Evolutionary conservation across 2,888 invertebrate genomes (phyloP).

Genomic region (Plebejus argus): DNA sequence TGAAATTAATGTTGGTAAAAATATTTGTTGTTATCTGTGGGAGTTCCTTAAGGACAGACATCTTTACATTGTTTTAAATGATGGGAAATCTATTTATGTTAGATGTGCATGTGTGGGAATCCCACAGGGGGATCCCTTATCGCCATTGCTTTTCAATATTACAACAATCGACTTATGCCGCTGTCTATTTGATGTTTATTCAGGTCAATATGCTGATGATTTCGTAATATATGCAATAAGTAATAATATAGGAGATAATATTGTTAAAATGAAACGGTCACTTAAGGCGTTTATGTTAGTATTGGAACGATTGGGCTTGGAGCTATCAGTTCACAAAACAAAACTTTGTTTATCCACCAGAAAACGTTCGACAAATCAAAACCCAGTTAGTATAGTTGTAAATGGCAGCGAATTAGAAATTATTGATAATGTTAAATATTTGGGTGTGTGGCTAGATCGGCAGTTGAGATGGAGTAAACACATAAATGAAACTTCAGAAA

Average conservation of each 20-base stretch:
- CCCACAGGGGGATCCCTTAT: no score
- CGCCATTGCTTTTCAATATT: no score
- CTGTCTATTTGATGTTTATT: no score
- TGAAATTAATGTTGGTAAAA: no score
- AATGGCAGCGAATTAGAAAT: conserved; percentile 23
- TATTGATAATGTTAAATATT: conserved; percentile 34
- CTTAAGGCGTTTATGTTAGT: background rate
- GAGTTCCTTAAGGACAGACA: no score
- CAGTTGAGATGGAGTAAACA: conserved; percentile 37
- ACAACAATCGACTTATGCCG: no score
- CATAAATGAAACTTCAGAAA: conserved; percentile 34
- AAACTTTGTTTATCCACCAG: conserved; percentile 37
- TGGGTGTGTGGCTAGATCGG: conserved; percentile 38
- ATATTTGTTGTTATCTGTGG: no score
- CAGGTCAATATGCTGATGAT: conserved; percentile 3
- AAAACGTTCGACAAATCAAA: background rate
- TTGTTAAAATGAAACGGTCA: background rate
- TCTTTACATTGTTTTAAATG: no score
- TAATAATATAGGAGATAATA: background rate
- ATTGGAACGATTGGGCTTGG: conserved; percentile 33
- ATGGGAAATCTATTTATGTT: no score
- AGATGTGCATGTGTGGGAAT: no score
- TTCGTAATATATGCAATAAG: background rate
- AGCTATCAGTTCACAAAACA: conserved; percentile 32
- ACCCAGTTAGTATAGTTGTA: conserved; percentile 25